Evolutionary conservation across 2,797 vertebrate genomes (phyloP).

Genomic region (Channallabes apus): DNA sequence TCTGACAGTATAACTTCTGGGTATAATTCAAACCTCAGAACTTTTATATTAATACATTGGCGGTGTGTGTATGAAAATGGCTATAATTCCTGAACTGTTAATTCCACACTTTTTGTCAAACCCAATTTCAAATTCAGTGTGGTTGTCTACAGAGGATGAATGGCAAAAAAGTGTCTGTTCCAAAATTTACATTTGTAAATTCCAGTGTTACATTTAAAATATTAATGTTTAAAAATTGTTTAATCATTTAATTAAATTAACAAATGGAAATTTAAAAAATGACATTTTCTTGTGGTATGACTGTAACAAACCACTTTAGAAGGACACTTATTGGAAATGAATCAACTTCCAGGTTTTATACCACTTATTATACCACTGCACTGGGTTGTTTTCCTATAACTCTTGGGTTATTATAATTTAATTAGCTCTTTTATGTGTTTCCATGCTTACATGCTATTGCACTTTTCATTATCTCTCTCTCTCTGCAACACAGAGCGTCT

Average conservation of each 20-base stretch:
- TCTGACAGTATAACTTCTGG: background rate
- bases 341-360: background rate
- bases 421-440: background rate
- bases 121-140: no score
- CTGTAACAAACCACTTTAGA: background rate
- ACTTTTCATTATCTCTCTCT: background rate
- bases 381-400: background rate
- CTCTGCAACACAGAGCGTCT: slow-evolving; percentile 75
- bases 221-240: background rate
- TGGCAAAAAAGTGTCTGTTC: no score
- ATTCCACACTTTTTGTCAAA: no score
- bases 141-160: no score
- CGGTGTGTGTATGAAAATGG: no score
- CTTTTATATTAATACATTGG: background rate
- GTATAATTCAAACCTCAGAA: background rate
- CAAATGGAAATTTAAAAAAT: background rate
- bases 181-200: background rate
- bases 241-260: background rate
- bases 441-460: background rate
- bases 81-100: no score
- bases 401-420: background rate
- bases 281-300: background rate
- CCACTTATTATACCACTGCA: background rate
- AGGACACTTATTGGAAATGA: background rate
- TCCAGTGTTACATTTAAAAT: background rate